Percentiles rank a stretch among this genome's conserved stretches.
These are phyloP conservation scores for Galemys pyrenaicus DNA, from an alignment of 2,113 vertebrate genomes.

Conservation along the genomic window DNA sequence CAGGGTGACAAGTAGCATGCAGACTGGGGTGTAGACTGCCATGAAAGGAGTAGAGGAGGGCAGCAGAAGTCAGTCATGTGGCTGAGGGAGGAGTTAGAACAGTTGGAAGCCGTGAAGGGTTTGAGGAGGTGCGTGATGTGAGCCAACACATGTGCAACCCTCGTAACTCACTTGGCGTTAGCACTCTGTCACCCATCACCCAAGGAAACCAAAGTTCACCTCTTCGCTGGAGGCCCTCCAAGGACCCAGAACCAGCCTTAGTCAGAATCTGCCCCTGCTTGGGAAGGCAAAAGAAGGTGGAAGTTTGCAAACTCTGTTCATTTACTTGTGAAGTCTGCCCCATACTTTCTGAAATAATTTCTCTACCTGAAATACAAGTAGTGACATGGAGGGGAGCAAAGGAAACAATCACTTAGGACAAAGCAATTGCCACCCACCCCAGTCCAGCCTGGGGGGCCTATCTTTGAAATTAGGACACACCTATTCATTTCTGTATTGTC, in stretches of 20 bases:
- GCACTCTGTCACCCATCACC: background rate
- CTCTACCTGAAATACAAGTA: background rate
- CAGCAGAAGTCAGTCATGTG: background rate
- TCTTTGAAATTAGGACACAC: background rate
- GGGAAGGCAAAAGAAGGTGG: background rate
- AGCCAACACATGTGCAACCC: background rate
- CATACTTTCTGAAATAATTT: background rate
- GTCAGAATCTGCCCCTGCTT: background rate
- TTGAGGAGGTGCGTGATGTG: background rate
- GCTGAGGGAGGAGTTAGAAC: background rate
- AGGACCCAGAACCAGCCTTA: background rate
- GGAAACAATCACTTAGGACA: background rate
- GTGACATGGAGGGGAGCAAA: background rate
- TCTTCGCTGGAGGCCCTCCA: background rate
- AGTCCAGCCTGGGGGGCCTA: background rate
- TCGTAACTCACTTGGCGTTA: background rate
- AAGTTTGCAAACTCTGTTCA: background rate
- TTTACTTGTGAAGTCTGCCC: background rate
- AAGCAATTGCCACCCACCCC: background rate
- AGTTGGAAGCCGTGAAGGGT: background rate
- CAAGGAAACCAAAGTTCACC: background rate
- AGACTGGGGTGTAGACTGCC: accelerated
- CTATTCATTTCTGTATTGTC: background rate
- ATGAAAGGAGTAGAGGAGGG: background rate
- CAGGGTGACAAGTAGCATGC: background rate